phyloP scores from a whole-genome alignment of 1,140 invertebrate genomes.

The Argopecten irradians region DNA sequence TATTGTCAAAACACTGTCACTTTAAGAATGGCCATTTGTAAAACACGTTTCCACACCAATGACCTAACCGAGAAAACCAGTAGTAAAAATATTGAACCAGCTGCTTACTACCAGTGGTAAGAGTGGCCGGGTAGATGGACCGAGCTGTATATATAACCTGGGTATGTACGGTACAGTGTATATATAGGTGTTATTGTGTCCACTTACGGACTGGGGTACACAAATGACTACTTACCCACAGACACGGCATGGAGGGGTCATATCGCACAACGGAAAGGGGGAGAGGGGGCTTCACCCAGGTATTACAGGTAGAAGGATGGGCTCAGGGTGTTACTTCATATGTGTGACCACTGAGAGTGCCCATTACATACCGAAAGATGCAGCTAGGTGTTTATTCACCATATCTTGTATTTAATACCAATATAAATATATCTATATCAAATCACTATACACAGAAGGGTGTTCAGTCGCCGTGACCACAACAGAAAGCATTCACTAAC shows the following conservation, averaged over 20 bases:
- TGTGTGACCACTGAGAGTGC: not conserved
- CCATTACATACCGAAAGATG: not conserved
- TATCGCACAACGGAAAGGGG: too few relatives aligned
- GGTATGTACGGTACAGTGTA: not conserved
- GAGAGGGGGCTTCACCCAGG: too few relatives aligned
- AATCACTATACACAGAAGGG: not conserved
- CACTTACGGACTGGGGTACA: not conserved
- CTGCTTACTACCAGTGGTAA: not conserved
- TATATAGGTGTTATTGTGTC: not conserved
- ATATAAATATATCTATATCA: not conserved
- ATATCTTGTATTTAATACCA: not conserved
- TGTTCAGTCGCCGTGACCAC: not conserved
- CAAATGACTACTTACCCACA: not conserved
- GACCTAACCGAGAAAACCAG: slow-evolving; percentile 1
- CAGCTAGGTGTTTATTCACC: not conserved
- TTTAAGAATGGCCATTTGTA: not conserved
- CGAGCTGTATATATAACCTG: not conserved
- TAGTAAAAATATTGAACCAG: slow-evolving; percentile 6
- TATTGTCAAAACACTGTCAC: slow-evolving; percentile 10
- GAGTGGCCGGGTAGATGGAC: not conserved
- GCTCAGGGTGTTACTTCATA: not conserved
- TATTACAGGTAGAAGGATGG: not conserved
- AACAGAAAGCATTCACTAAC: not conserved
- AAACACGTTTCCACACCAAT: slow-evolving; percentile 10
- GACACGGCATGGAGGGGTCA: too few relatives aligned